phyloP scores from a whole-genome alignment of 1,140 invertebrate species.

The Ceratoteleas bidentatus region DNA sequence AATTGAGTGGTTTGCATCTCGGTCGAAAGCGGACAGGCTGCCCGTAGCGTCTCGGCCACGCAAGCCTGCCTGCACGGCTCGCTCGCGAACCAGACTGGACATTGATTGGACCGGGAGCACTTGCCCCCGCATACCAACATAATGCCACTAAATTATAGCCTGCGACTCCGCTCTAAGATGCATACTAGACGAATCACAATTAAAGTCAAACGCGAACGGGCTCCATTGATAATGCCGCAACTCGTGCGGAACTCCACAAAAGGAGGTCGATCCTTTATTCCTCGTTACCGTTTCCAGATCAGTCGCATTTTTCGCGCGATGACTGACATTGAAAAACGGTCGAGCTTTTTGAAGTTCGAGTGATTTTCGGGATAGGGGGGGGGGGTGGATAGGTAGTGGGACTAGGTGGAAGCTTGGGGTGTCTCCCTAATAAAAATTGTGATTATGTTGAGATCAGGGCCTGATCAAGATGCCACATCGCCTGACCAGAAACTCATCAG shows the following conservation, averaged over 20 bases:
- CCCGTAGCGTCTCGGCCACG: constrained; percentile 62
- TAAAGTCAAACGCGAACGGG: constrained; percentile 68
- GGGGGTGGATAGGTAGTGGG: too few species aligned
- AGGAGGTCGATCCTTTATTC: constrained; percentile 37
- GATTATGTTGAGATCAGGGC: too few species aligned
- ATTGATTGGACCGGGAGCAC: constrained; percentile 77
- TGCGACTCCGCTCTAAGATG: constrained; percentile 63
- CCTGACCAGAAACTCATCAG: too few species aligned
- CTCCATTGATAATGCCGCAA: constrained; percentile 41
- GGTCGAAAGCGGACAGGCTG: constrained; percentile 61
- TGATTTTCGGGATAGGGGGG: too few species aligned
- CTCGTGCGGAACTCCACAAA: constrained; percentile 47
- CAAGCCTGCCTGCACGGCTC: constrained; percentile 37
- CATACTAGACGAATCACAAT: constrained; percentile 69
- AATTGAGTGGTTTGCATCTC: constrained; percentile 80
- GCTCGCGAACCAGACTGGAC: constrained; percentile 63
- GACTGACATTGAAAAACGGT: constrained; percentile 17
- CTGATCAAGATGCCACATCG: too few species aligned
- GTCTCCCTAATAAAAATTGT: too few species aligned
- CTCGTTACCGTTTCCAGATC: constrained; percentile 37
- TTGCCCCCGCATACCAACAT: constrained; percentile 75
- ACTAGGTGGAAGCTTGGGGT: too few species aligned
- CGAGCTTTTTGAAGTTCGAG: constrained; percentile 11
- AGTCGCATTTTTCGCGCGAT: constrained; percentile 11
- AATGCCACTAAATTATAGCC: constrained; percentile 76